Base-by-base conservation (phyloP, 2,113 vertebrate species). In the Engraulis encrasicolus region DNA sequence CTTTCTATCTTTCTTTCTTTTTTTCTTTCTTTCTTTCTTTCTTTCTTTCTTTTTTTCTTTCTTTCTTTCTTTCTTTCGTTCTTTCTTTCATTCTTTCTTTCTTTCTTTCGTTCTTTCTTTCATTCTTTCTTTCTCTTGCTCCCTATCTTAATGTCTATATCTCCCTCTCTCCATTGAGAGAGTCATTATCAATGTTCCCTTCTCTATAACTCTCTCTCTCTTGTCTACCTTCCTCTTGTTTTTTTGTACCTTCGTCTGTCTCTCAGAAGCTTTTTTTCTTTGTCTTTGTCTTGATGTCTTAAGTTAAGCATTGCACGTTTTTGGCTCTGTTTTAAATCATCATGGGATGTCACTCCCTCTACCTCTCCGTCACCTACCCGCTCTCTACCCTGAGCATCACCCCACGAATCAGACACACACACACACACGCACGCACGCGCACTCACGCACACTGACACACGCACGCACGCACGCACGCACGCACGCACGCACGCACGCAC, bases 291-390 rank as follows among this genome's bases (percentile, higher is more conserved):
- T 86, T 88, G 85, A 86, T 85, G 82, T 78, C 85, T 80, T 79
- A n/a, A 85, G 83, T 91, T 88, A 92, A 91, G 88, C 87, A 88
- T 92, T 89, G 83, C 83, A 66, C 87, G 85, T 27, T 34, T 58
- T 79, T 36, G 81, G 82, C 84, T 78, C 19, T 3, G 40, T 82
- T 84, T 38, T 20, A 18, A 52, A n/a, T 49, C 74, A 78, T 85
- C 52, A 38, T 20, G 54, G 20, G 38, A 17, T 18, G 27, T 50
- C 12, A 40, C 15, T 36, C 37, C 36, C 18, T 6, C 6, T 36
- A 14, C 19, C 0, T 18, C n/a, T 45, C 14, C 27, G n/a, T 78
- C 50, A 37, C 52, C 6, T 27, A 40, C 20, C 31, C 5, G 2
- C 81, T 45, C 61, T 12, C 27, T 4, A 23, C 27, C 61, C 6